These are phyloP conservation scores for Enteromius unitaeniatus DNA, from an alignment of 2,797 vertebrate genomes.

Conservation along the genomic window DNA sequence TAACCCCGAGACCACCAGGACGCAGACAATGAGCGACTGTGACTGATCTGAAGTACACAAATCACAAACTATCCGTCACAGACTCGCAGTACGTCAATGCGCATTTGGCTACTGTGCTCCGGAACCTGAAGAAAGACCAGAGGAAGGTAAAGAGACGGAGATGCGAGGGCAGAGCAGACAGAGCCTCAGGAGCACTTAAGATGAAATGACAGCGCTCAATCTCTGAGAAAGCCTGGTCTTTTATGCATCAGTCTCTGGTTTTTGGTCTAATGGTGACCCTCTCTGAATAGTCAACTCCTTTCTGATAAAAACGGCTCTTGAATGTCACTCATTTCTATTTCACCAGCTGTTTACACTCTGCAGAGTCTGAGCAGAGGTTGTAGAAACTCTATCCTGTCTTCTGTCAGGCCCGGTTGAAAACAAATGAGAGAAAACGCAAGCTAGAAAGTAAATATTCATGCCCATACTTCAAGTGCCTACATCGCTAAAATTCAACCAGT, in stretches of 20 bases:
- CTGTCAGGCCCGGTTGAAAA: constrained; percentile 69
- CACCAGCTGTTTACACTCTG: not conserved
- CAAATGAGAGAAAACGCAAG: constrained; percentile 62
- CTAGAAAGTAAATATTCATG: constrained; percentile 67
- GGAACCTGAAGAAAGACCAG: constrained; percentile 38
- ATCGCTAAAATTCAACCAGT: constrained; percentile 67
- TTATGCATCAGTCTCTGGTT: constrained; percentile 63
- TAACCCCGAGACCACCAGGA: constrained; percentile 71
- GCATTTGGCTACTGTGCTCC: not conserved
- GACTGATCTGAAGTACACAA: constrained; percentile 63
- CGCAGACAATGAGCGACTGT: constrained; percentile 58
- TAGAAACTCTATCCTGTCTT: constrained; percentile 58
- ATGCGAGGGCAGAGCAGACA: constrained; percentile 39
- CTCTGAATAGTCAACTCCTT: constrained; percentile 28
- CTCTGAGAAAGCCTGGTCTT: constrained; percentile 21
- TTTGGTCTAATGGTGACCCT: not conserved
- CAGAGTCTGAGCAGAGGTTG: constrained; percentile 54
- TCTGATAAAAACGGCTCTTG: constrained; percentile 56
- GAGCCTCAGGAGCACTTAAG: constrained; percentile 16
- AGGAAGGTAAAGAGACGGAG: constrained; percentile 53
- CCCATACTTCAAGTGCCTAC: constrained; percentile 63
- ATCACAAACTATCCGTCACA: constrained; percentile 40
- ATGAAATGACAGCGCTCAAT: constrained; percentile 50
- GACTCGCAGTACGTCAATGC: not conserved
- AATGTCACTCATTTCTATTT: constrained; percentile 46